Percentiles rank a stretch among this genome's conserved stretches.
Conservation (phyloP, 2,797 vertebrate species). For the Chelonia mydas region DNA sequence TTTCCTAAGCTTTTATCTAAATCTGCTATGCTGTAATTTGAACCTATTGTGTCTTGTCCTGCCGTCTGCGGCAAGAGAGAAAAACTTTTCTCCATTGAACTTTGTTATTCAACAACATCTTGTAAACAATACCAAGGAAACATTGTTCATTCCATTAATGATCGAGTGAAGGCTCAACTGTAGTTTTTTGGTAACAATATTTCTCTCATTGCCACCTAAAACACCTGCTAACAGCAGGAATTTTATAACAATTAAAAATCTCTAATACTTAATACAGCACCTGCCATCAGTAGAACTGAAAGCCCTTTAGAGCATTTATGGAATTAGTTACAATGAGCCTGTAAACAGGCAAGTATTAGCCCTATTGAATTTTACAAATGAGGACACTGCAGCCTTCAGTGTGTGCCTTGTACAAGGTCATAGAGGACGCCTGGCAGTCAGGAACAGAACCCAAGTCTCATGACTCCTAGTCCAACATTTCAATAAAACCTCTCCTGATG, state of each 20-base stretch:
- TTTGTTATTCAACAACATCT: not conserved
- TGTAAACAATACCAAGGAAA: not conserved
- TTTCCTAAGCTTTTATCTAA: not conserved
- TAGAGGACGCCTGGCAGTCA: slow-evolving; percentile 2
- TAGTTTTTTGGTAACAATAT: not conserved
- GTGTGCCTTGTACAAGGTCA: not conserved
- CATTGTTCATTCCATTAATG: rapidly evolving
- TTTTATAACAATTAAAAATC: not conserved
- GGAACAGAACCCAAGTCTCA: slow-evolving; percentile 1
- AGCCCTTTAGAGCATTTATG: not conserved
- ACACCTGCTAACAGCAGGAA: not conserved
- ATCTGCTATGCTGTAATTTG: not conserved
- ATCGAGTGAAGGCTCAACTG: not conserved
- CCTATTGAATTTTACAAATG: not conserved
- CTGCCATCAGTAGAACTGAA: not conserved
- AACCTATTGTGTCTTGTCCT: not conserved
- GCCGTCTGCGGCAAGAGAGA: not conserved
- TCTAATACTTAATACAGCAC: not conserved
- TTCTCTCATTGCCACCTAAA: not conserved
- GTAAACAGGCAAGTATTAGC: rapidly evolving
- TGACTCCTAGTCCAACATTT: not conserved
- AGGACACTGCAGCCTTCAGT: not conserved
- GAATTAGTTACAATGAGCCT: not conserved
- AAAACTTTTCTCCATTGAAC: not conserved
- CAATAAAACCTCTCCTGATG: not conserved